Base-by-base conservation (phyloP, 2,888 invertebrate genomes). In the Macrophya annulata region DNA sequence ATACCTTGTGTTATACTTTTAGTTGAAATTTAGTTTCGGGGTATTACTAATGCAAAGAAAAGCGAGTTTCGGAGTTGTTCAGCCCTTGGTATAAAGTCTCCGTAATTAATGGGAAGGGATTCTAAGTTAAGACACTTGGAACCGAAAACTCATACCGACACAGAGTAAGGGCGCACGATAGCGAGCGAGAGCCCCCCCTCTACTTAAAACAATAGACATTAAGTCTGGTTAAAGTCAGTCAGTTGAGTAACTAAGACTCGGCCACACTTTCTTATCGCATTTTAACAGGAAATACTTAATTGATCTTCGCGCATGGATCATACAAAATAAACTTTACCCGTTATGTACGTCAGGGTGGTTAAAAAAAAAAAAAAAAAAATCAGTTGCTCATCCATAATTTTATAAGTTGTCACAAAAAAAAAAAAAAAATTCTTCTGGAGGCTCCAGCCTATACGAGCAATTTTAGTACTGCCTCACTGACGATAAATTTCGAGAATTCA, bases 161-260 rank as follows among this genome's bases (percentile, higher is more conserved):
- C 31, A 74, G 40, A 74, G 72, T n/a, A 25, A 68, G 65, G 4
- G 4, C 31, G 65, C 21, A 12, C 3, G 25, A 25, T 0, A 37
- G 65, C 10, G 65, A 68, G 25, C 43, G 55, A 77, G 51, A n/a
- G n/a, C n/a, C n/a, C n/a, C n/a, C 51, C 37, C 40, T 62, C 12
- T 40, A 62, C 40, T 62, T 81, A n/a, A 81, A 81, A 62, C 81
- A 81, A 81, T 81, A 81, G 81, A 81, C 81, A 62, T 81, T 81
- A 62, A 81, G 81, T 81, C 81, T 81, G 59, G 81, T 59, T 81
- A 81, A 81, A 81, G 59, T 81, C 81, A 62, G 40, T 81, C 43
- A 43, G 81, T 62, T 81, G 81, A 81, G 62, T 81, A 31, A 31
- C 31, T 62, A 81, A 81, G 59, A 43, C 81, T 81, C 21, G 43